phyloP scores from a whole-genome alignment of 2,797 vertebrate species.

The Hephaestus fuliginosus region DNA sequence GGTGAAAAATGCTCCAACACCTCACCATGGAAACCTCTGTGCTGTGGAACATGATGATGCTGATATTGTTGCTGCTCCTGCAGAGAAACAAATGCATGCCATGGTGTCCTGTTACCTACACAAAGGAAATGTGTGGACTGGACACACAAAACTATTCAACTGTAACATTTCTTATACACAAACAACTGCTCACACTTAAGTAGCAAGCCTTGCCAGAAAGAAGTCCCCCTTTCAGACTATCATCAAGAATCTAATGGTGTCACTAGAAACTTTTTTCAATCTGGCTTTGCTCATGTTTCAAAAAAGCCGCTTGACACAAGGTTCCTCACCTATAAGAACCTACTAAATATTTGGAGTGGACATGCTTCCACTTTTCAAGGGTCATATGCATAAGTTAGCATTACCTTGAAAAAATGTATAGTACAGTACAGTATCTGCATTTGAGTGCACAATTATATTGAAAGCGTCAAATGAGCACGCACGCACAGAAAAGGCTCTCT shows the following conservation, averaged over 20 bases:
- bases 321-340: neutral
- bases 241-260: neutral
- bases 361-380: neutral
- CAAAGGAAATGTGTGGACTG: neutral
- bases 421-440: conserved; percentile 1
- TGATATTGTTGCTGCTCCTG: conserved; percentile 52
- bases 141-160: neutral
- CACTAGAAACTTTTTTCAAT: neutral
- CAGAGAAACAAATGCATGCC: conserved; percentile 31
- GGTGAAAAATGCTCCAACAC: conserved; percentile 51
- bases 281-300: neutral
- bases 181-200: neutral
- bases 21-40: conserved; percentile 64
- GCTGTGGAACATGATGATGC: conserved; percentile 58
- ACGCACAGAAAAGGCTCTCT: neutral
- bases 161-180: conserved; percentile 1
- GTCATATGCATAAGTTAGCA: conserved; percentile 20
- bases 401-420: conserved; percentile 14
- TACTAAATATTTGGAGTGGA: conserved; percentile 5
- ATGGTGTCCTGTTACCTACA: conserved; percentile 44
- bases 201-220: neutral
- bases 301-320: neutral
- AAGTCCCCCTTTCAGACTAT: neutral
- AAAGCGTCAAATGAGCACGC: neutral
- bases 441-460: neutral